phyloP scores from a whole-genome alignment of 2,797 vertebrate genomes.

The Kryptolebias ocellatus region DNA sequence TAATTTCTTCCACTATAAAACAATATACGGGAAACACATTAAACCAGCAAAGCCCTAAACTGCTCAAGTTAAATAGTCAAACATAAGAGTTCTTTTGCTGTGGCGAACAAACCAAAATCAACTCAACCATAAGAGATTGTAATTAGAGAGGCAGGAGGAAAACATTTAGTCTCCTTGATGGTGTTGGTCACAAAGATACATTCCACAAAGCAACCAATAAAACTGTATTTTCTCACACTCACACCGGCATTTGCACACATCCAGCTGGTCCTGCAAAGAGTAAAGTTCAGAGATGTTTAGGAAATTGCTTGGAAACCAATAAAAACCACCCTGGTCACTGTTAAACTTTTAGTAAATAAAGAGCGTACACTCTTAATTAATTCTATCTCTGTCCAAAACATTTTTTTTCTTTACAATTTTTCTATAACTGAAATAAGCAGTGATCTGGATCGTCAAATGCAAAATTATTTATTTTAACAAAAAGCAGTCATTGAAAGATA shows the following conservation, averaged over 20 bases:
- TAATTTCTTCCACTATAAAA: background rate
- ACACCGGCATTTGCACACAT: background rate
- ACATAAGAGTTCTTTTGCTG: conserved; percentile 70
- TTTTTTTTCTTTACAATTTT: background rate
- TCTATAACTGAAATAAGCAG: background rate
- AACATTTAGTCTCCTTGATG: conserved; percentile 76
- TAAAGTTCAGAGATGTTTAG: conserved; percentile 1
- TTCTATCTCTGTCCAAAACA: background rate
- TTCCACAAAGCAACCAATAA: conserved; percentile 51
- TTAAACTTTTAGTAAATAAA: background rate
- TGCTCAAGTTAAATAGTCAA: conserved; percentile 64
- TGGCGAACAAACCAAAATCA: conserved; percentile 53
- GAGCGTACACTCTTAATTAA: conserved; percentile 1
- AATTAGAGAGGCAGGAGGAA: conserved; percentile 74
- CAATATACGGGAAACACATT: conserved; percentile 9
- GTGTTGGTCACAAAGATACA: conserved; percentile 64
- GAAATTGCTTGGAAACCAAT: conserved; percentile 24
- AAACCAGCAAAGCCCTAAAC: conserved; percentile 8
- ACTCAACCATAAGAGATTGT: conserved; percentile 72
- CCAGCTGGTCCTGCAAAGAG: background rate
- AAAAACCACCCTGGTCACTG: conserved; percentile 13
- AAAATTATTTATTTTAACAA: background rate
- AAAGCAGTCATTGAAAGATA: background rate
- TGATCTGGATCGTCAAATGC: conserved; percentile 4
- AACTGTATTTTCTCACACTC: conserved; percentile 10